Percentiles rank a stretch among this genome's conserved stretches.
Evolutionary conservation across 2,113 vertebrate genomes (phyloP).

Genomic region (Chaenogobius annularis): DNA sequence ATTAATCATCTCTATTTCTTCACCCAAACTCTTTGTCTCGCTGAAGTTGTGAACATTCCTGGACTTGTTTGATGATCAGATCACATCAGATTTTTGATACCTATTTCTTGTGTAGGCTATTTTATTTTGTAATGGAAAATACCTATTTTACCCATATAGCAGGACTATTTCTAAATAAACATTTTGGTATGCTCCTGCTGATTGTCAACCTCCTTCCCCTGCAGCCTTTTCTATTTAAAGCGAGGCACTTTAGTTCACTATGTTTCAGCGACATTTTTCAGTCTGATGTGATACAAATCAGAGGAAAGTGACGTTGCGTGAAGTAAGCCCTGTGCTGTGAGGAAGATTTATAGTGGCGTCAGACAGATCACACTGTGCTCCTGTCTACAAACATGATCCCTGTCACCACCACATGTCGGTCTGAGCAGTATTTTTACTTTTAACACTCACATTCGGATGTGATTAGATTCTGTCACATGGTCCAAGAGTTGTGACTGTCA

Average conservation of each 20-base stretch:
- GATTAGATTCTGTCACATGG: not conserved
- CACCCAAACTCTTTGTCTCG: too few relatives aligned
- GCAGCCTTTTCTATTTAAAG: not conserved
- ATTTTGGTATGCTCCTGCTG: not conserved
- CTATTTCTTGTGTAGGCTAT: too few relatives aligned
- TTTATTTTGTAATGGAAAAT: too few relatives aligned
- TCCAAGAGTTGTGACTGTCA: not conserved
- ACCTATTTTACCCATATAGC: not conserved
- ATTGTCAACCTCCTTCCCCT: not conserved
- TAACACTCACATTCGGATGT: not conserved
- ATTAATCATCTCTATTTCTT: too few relatives aligned
- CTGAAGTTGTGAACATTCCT: too few relatives aligned
- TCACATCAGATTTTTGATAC: too few relatives aligned
- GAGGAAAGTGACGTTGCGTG: constrained; percentile 5
- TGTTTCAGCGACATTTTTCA: not conserved
- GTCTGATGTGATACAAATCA: not conserved
- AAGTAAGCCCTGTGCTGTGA: constrained; percentile 18
- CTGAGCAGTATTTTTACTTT: constrained; percentile 46
- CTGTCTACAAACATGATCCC: constrained; percentile 42
- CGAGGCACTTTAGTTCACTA: not conserved
- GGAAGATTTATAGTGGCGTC: constrained; percentile 29
- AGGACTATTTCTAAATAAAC: not conserved
- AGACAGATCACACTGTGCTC: constrained; percentile 31
- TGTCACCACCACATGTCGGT: constrained; percentile 58
- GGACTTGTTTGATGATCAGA: too few relatives aligned